Base-by-base conservation (phyloP, 2,797 vertebrate genomes). In the Silurus aristotelis region DNA sequence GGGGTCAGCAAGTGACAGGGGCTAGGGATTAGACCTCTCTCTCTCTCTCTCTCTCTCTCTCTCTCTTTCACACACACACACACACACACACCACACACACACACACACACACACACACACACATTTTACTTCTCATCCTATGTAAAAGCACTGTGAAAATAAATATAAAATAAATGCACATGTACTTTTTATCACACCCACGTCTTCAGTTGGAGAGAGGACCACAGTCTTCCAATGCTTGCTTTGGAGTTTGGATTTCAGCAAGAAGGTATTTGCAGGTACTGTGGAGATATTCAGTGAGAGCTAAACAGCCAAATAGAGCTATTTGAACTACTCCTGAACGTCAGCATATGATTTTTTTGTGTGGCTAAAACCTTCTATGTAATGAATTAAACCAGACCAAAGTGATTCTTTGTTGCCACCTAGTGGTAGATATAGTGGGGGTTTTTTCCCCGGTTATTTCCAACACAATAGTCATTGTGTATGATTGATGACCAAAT, bases 381-480 rank as follows among this genome's bases (percentile, higher is more conserved):
- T 0, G 6, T 22, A 64, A 64, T 64, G 3, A 22, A 12, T 9
- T 10, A 38, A 17, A 4, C 19, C n/a, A 66, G 61, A 27, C 78
- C 63, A 20, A 64, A 38, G 46, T 80, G 27, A 58, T 87, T 81
- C 10, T 80, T 58, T 83, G 52, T 86, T 83, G 91, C 88, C 82
- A 88, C 63, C 84, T 85, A 81, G 84, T 66, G 84, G 60, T 81
- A 55, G 78, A n/a, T 20, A 19, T 27, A 20, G 19, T 52, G n/a
- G n/a, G n/a, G n/a, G 43, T 27, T 27, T 19, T n/a, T 43, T 13
- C 12, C 48, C 19, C 46, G 20, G 20, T 58, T 78, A 19, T 61
- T 61, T 78, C 19, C 5, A 77, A 43, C 38, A 15, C 20, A 17
- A 25, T 46, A 38, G 43, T 63, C 1, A 52, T 52, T 52, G 6